Evolutionary conservation across 2,113 vertebrate species (phyloP), one percentile per base, ranked within the genome.

Genomic region (Murina feae): DNA sequence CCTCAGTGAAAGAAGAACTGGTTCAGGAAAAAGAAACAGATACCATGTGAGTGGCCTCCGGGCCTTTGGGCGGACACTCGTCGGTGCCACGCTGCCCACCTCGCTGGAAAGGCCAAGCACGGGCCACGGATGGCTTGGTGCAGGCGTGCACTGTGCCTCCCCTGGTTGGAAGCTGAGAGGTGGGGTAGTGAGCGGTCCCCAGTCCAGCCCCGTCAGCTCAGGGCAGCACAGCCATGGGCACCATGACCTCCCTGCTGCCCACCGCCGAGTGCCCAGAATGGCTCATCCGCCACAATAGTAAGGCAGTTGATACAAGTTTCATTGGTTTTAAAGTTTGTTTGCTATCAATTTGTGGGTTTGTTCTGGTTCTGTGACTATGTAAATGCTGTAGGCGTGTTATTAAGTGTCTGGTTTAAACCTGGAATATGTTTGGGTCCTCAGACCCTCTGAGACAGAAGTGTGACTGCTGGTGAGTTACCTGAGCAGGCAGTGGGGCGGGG

Each of bases 151-250:
- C 18, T 17, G 39, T 12, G 10, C 25, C 12, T 44, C 20, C n/a
- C 49, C 42, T 25, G 21, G 86, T 32, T 68, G 65, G 42, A 32
- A 39, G 63, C 20, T 10, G 9, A 2, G 2, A 47, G 16, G 28
- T 1, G 39, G 21, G 35, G 25, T 25, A 28, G 1, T 39, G 1
- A 32, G 35, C 13, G 25, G 2, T 3, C 8, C 9, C 0, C 3
- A 3, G 35, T n/a, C 30, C 49, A 30, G 25, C 23, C 28, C 2
- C 0, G 6, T 8, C 84, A 16, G 32, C 63, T 76, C 6, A 30
- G n/a, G 25, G 83, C 53, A 83, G 39, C 21, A 16, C 51, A 17
- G 51, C n/a, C 17, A 39, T 39, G 21, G n/a, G 51, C n/a, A 17
- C 51, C 76, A 28, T 1, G 2, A 28, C 28, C 21, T 79, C 5